Conservation (phyloP, 2,797 vertebrate genomes). For the Orestias chungarensis region DNA sequence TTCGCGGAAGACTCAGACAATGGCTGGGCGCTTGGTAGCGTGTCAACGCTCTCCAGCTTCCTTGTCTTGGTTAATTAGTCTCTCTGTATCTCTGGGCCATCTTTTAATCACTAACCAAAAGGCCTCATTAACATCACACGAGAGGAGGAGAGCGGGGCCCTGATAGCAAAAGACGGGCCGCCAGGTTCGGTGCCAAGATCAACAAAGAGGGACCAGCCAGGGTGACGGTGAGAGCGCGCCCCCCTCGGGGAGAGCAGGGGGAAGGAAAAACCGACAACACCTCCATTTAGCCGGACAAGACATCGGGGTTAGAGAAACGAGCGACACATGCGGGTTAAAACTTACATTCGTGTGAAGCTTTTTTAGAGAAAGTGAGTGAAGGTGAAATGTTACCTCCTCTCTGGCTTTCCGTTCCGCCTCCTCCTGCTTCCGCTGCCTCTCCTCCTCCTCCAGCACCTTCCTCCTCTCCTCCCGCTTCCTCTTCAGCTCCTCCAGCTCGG, state of each 20-base stretch:
- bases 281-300: conserved; percentile 21
- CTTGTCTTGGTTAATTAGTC: conserved; percentile 79
- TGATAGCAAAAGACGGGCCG: conserved; percentile 54
- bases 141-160: conserved; percentile 56
- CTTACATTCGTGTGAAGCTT: background rate
- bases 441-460: conserved; percentile 95
- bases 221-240: conserved; percentile 14
- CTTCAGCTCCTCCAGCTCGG: conserved; percentile 93
- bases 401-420: conserved; percentile 86
- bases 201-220: conserved; percentile 49
- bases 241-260: background rate
- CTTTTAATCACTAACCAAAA: conserved; percentile 81
- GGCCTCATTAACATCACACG: conserved; percentile 78
- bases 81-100: conserved; percentile 73
- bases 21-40: conserved; percentile 61
- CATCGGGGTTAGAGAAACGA: conserved; percentile 15
- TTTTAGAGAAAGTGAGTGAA: background rate
- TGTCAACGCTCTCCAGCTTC: conserved; percentile 63
- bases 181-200: conserved; percentile 52
- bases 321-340: background rate
- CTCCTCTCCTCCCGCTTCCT: conserved; percentile 91
- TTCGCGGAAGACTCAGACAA: conserved; percentile 56
- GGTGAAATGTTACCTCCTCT: conserved; percentile 84
- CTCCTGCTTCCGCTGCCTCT: conserved; percentile 89
- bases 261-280: conserved; percentile 18